These are phyloP conservation scores for Tympanoctomys barrerae DNA, from an alignment of 2,797 vertebrate genomes.

Conservation along the genomic window DNA sequence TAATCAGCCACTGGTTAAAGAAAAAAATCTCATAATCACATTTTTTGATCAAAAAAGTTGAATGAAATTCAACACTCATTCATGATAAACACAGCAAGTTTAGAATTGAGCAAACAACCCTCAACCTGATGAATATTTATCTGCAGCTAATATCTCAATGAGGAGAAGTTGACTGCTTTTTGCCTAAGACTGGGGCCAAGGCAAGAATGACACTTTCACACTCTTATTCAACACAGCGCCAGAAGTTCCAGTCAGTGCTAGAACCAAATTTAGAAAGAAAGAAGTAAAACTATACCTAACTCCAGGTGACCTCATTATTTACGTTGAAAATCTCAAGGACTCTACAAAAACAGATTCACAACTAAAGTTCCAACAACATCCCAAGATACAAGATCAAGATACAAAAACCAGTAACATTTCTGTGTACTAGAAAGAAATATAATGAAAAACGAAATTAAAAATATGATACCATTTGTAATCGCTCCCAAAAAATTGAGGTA, in stretches of 20 bases:
- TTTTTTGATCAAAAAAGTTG: not conserved
- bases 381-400: not conserved
- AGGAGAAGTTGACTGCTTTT: not conserved
- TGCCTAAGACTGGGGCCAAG: not conserved
- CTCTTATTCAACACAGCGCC: not conserved
- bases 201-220: not conserved
- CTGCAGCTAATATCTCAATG: not conserved
- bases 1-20: not conserved
- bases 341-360: not conserved
- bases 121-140: not conserved
- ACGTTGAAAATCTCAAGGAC: not conserved
- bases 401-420: not conserved
- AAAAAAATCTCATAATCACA: not conserved
- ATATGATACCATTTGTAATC: not conserved
- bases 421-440: not conserved
- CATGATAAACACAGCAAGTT: not conserved
- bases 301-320: not conserved
- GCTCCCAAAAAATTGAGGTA: not conserved
- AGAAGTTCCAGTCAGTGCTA: not conserved
- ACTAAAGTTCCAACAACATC: not conserved
- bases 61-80: not conserved
- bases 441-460: not conserved
- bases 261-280: not conserved
- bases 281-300: not conserved
- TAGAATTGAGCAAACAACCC: not conserved